Evolutionary conservation across 2,797 vertebrate species (phyloP).

Genomic region (Takifugu rubripes): DNA sequence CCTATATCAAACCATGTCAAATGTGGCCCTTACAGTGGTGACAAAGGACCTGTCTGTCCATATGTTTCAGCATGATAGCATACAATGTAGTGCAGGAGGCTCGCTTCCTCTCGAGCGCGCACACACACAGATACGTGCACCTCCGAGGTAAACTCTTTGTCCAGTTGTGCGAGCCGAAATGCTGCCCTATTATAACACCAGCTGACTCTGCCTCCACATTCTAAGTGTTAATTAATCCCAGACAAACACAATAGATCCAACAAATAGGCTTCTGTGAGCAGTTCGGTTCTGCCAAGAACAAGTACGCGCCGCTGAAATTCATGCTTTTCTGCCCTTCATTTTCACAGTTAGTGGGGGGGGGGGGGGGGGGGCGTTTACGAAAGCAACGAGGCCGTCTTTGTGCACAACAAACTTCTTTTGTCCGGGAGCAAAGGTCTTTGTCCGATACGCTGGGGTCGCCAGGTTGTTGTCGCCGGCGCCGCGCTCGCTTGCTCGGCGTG

Average conservation of each 20-base stretch:
- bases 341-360: constrained; percentile 30
- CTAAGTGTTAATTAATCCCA: constrained; percentile 79
- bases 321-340: constrained; percentile 51
- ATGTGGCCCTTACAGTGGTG: constrained; percentile 51
- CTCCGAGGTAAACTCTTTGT: constrained; percentile 65
- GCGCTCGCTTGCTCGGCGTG: constrained; percentile 1
- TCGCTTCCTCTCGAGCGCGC: constrained; percentile 13
- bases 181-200: constrained; percentile 69
- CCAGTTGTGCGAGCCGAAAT: constrained; percentile 62
- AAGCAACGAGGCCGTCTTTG: constrained; percentile 23
- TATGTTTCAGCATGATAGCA: constrained; percentile 67
- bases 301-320: constrained; percentile 69
- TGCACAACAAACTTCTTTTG: constrained; percentile 36
- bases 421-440: constrained; percentile 18
- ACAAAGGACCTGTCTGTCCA: constrained; percentile 67
- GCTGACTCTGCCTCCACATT: constrained; percentile 65
- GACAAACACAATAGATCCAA: constrained; percentile 59
- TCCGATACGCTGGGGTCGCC: constrained; percentile 14
- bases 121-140: constrained; percentile 31
- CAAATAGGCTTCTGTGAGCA: constrained; percentile 71
- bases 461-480: constrained; percentile 2
- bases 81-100: constrained; percentile 38
- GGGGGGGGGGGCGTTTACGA: constrained; percentile 9
- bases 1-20: constrained; percentile 61
- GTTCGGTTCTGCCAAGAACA: constrained; percentile 67